These are phyloP conservation scores for Aromia moschata DNA, from an alignment of 2,888 invertebrate species.

Conservation along the genomic window DNA sequence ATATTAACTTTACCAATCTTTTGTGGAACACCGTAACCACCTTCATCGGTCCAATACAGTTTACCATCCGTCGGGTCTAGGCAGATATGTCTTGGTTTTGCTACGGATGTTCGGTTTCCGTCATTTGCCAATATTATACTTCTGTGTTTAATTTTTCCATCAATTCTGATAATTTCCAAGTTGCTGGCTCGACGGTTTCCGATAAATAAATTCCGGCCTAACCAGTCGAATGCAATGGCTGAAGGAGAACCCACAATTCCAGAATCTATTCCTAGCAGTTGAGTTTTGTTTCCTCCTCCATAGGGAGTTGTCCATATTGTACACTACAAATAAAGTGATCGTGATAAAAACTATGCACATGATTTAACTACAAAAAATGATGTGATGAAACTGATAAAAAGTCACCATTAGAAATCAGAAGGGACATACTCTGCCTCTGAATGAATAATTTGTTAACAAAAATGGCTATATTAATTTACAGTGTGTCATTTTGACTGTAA, in stretches of 20 bases:
- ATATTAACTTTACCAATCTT: conserved; percentile 93
- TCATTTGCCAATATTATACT: conserved; percentile 90
- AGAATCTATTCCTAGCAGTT: conserved; percentile 81
- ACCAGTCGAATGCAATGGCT: conserved; percentile 95
- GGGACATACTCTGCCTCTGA: too few species aligned
- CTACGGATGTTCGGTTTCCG: conserved; percentile 85
- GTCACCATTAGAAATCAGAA: too few species aligned
- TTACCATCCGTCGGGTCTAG: conserved; percentile 94
- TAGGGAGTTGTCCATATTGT: conserved; percentile 87
- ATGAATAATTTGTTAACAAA: too few species aligned
- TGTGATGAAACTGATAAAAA: too few species aligned
- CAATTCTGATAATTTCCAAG: conserved; percentile 87
- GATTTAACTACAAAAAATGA: too few species aligned
- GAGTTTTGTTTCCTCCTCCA: conserved; percentile 84
- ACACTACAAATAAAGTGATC: conserved; percentile 69
- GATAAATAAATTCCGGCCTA: conserved; percentile 93
- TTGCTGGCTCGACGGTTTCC: conserved; percentile 90
- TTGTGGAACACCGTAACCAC: conserved; percentile 86
- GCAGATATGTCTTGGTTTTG: conserved; percentile 86
- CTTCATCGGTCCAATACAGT: conserved; percentile 96
- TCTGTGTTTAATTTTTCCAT: conserved; percentile 84
- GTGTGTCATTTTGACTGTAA: too few species aligned
- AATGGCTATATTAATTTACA: too few species aligned
- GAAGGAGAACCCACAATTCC: conserved; percentile 93
- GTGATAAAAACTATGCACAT: too few species aligned